Evolutionary conservation across 2,797 vertebrate genomes (phyloP).

Genomic region (Manis javanica): DNA sequence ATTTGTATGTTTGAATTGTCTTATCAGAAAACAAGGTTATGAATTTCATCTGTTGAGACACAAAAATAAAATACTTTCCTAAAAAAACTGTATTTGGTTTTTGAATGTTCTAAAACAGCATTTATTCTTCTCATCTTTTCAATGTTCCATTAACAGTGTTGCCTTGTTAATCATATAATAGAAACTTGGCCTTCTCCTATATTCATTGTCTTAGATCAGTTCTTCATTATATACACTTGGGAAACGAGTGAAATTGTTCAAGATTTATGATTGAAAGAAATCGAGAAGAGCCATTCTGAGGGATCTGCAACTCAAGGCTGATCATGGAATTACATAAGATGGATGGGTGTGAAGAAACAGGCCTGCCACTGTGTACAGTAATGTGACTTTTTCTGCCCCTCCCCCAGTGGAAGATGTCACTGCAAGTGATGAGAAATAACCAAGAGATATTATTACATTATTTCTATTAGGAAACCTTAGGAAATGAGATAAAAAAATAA

Average conservation of each 20-base stretch:
- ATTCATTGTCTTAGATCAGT: background rate
- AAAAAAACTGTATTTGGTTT: constrained; percentile 69
- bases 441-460: background rate
- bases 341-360: background rate
- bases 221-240: constrained; percentile 27
- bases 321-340: background rate
- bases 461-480: background rate
- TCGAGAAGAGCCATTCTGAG: background rate
- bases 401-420: background rate
- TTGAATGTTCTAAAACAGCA: constrained; percentile 42
- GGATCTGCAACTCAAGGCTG: background rate
- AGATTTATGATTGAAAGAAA: constrained; percentile 42
- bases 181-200: background rate
- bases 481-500: constrained; percentile 42
- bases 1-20: constrained; percentile 86
- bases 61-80: constrained; percentile 85
- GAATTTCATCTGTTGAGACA: constrained; percentile 82
- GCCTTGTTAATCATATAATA: constrained; percentile 25
- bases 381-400: background rate
- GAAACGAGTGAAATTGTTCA: constrained; percentile 32
- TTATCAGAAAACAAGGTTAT: constrained; percentile 85
- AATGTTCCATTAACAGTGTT: constrained; percentile 32
- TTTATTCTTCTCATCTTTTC: constrained; percentile 30
- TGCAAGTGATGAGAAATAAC: background rate
- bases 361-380: background rate